Percentiles rank a stretch among this genome's conserved stretches.
These are phyloP conservation scores for Malaclemys terrapin DNA, from an alignment of 2,113 vertebrate species.

Conservation along the genomic window DNA sequence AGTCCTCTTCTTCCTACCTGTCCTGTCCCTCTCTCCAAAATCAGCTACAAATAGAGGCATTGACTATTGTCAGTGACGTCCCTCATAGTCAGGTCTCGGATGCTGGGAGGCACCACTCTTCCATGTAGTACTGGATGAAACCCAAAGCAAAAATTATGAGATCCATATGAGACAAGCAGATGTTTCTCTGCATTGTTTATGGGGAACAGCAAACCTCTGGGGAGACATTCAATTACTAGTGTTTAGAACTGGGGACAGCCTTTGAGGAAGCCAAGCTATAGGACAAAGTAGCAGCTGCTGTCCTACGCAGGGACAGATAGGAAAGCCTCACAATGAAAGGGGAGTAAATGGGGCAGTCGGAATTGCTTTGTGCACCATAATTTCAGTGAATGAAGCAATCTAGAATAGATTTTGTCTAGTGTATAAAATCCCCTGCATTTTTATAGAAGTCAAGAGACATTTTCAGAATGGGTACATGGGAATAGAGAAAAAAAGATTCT, in stretches of 20 bases:
- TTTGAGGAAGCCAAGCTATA: background rate
- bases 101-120: conserved; percentile 72
- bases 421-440: background rate
- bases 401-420: background rate
- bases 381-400: background rate
- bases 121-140: conserved; percentile 54
- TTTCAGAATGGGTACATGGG: background rate
- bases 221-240: conserved; percentile 54
- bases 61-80: conserved; percentile 41
- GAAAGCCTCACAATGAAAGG: background rate
- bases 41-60: conserved; percentile 56
- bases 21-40: conserved; percentile 21
- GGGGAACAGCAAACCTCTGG: conserved; percentile 56
- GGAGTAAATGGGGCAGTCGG: background rate
- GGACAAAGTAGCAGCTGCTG: background rate
- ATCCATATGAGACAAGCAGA: conserved; percentile 70
- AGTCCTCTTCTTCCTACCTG: background rate
- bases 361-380: background rate
- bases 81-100: conserved; percentile 69
- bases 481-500: background rate
- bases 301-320: background rate
- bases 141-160: conserved; percentile 71
- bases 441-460: background rate
- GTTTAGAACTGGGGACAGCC: background rate
- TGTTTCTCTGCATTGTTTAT: conserved; percentile 67